Conservation (phyloP, 2,113 vertebrate genomes). For the Camelus dromedarius region DNA sequence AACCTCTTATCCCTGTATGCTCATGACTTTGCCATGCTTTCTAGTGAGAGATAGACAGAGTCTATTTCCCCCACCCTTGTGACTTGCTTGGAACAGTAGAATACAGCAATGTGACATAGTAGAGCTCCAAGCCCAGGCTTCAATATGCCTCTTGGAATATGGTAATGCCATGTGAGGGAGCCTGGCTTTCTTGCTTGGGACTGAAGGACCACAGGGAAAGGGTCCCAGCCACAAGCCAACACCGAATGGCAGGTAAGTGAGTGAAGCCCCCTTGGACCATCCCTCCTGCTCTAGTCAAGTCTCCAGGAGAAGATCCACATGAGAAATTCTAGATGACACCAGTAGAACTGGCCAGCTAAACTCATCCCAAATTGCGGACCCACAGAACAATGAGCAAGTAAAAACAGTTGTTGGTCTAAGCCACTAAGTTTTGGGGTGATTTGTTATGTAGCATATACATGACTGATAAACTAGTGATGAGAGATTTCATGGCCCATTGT, state of each 20-base stretch:
- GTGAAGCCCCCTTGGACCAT: not conserved
- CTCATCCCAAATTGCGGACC: not conserved
- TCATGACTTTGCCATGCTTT: not conserved
- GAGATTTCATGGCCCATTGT: not conserved
- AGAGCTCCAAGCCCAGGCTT: not conserved
- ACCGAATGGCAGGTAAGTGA: not conserved
- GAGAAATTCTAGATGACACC: not conserved
- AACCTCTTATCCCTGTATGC: not conserved
- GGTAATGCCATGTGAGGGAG: not conserved
- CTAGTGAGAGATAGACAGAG: not conserved
- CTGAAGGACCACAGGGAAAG: not conserved
- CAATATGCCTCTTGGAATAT: not conserved
- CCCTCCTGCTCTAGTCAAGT: not conserved
- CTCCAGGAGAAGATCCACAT: not conserved
- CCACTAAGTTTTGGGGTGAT: not conserved
- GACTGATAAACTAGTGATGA: not conserved
- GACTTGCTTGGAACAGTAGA: not conserved
- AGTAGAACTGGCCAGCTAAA: not conserved
- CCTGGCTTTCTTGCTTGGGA: not conserved
- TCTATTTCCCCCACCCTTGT: not conserved
- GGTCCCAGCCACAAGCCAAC: not conserved
- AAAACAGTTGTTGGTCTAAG: not conserved
- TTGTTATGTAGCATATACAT: not conserved
- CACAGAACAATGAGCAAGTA: not conserved
- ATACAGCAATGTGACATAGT: not conserved